Conservation (phyloP, 2,797 vertebrate genomes). For the Propithecus perrieri region DNA sequence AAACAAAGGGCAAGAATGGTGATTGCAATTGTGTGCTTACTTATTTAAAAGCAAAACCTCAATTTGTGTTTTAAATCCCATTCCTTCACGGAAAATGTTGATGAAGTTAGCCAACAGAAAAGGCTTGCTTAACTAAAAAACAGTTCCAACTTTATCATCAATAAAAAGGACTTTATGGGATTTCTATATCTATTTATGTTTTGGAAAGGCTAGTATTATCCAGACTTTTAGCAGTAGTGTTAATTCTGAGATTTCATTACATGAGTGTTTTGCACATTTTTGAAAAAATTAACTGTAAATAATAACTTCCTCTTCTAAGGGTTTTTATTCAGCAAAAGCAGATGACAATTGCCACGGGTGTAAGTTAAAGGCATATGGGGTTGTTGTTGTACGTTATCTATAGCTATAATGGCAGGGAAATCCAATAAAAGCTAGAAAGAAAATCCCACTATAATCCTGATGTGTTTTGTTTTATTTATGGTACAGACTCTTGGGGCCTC, state of each 20-base stretch:
- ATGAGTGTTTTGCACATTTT: not conserved
- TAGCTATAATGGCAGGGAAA: not conserved
- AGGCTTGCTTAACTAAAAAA: not conserved
- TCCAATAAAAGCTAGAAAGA: not conserved
- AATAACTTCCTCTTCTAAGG: not conserved
- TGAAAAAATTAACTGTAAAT: not conserved
- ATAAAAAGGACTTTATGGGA: not conserved
- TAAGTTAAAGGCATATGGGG: not conserved
- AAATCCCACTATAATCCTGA: not conserved
- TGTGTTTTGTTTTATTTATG: slow-evolving; percentile 1
- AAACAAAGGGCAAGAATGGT: not conserved
- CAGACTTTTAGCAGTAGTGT: not conserved
- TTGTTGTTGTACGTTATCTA: slow-evolving; percentile 6
- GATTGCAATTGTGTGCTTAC: not conserved
- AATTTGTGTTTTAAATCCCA: not conserved
- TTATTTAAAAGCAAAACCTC: not conserved
- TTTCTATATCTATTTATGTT: not conserved
- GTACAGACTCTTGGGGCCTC: not conserved
- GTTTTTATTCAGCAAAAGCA: not conserved
- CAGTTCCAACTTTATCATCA: not conserved
- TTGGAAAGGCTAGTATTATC: not conserved
- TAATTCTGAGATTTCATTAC: not conserved
- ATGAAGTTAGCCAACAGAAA: not conserved
- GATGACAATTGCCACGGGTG: not conserved
- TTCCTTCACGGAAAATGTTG: not conserved